A percentile compares a stretch with the other conserved stretches of the same genome.
phyloP scores from a whole-genome alignment of 2,113 vertebrate genomes.

The Chaetura pelagica region DNA sequence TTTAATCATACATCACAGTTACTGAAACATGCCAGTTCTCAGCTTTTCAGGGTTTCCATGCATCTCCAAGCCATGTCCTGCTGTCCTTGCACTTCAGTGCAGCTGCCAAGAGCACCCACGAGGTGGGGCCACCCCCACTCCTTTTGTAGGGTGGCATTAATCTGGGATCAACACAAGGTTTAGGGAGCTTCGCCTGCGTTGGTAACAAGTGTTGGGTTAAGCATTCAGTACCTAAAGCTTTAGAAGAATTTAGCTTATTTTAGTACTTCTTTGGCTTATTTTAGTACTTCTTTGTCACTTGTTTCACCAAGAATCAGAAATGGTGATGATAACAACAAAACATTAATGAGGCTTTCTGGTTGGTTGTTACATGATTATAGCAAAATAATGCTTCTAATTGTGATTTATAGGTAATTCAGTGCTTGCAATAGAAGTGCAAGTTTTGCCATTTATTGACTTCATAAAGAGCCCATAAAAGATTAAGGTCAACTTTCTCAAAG shows the following conservation, averaged over 20 bases:
- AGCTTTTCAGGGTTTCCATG: not conserved
- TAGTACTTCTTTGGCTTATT: not conserved
- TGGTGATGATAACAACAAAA: not conserved
- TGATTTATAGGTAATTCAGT: not conserved
- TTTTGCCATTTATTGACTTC: conserved; percentile 31
- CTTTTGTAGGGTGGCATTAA: not conserved
- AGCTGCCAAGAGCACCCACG: not conserved
- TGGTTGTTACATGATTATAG: not conserved
- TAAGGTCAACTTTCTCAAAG: not conserved
- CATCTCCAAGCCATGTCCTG: not conserved
- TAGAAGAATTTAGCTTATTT: not conserved
- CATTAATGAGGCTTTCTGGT: not conserved
- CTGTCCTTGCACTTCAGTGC: not conserved
- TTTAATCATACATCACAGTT: not conserved
- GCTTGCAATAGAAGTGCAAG: not conserved
- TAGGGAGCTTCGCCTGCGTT: not conserved
- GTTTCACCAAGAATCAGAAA: not conserved
- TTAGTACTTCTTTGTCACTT: fast-evolving
- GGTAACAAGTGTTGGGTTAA: not conserved
- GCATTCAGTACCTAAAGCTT: not conserved
- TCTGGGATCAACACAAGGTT: not conserved
- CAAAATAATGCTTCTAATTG: not conserved
- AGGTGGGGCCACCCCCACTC: fast-evolving
- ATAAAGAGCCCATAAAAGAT: conserved; percentile 8
- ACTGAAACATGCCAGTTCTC: not conserved